Base-by-base conservation (phyloP, 2,113 vertebrate species). In the Malurus alboscapulatus region DNA sequence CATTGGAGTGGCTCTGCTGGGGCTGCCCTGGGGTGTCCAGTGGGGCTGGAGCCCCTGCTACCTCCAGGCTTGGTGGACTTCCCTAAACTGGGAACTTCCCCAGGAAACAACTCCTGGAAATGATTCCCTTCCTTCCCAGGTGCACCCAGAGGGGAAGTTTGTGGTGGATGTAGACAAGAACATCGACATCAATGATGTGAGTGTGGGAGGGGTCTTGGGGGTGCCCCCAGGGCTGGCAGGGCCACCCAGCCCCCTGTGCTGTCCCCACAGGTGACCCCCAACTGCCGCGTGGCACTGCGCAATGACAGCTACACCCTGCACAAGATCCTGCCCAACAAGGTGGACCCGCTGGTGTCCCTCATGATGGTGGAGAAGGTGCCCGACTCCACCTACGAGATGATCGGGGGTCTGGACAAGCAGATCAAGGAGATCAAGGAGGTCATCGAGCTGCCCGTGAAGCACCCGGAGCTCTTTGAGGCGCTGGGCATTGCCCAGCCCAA, bases 341-440 rank as follows among this genome's bases (percentile, higher is more conserved):
- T 99, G 92, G 99, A 99, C 77, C 99, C 99, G 1, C 97, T 99
- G 2, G 99, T 99, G 14, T 99, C 99, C 7, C 97, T 99, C n/a
- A 99, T 99, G 99, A 99, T 99, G 99, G 99, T 99, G 93, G 99
- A 99, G 95, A 99, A 99, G 77, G 99, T 99, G 14, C 99, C 99
- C 0, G 99, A 99, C 91, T 99, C 99, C 40, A 99, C 99, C 10
- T 99, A 99, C 0, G 99, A 99, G 97, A 99, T 99, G 99, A 99
- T 99, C 0, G 99, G 99, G 5, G 99, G 99, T 10, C 97, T 99
- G 93, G 99, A 99, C 95, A 99, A 99, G 91, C 99, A 99, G 97
- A 99, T 99, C 80, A 99, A 99, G 89, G 99, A 99, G 94, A 99
- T 99, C 95, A 99, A 99, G 91, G 99, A 99, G 97, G 99, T 99